These are phyloP conservation scores for Campodea augens DNA, from an alignment of 1,140 invertebrate genomes.

Conservation along the genomic window DNA sequence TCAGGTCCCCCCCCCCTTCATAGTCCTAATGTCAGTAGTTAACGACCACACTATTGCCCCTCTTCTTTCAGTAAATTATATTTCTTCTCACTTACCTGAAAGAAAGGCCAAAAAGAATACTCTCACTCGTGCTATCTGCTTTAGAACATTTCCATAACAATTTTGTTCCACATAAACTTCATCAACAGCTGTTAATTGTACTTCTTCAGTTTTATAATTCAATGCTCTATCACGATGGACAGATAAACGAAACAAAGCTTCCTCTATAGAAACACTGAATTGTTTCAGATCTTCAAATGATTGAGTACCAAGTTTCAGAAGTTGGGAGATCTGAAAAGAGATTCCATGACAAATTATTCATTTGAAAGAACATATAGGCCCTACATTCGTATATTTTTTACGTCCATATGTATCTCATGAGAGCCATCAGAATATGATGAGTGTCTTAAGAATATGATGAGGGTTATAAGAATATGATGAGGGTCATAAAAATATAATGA, in stretches of 20 bases:
- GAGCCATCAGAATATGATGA: too few relatives aligned
- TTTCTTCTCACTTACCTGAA: constrained; percentile 79
- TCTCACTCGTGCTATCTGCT: constrained; percentile 85
- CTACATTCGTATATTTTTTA: too few relatives aligned
- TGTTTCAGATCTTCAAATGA: constrained; percentile 75
- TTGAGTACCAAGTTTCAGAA: constrained; percentile 87
- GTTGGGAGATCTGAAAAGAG: constrained; percentile 84
- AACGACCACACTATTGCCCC: too few relatives aligned
- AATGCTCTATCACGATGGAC: constrained; percentile 74
- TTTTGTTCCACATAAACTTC: constrained; percentile 90
- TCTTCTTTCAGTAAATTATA: too few relatives aligned
- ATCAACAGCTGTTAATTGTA: constrained; percentile 90
- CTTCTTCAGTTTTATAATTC: constrained; percentile 94
- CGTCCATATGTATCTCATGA: too few relatives aligned
- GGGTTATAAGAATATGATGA: too few relatives aligned
- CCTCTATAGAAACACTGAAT: constrained; percentile 76
- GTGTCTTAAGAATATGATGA: too few relatives aligned
- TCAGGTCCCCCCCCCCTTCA: too few relatives aligned
- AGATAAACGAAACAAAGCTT: constrained; percentile 62
- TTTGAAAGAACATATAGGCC: too few relatives aligned
- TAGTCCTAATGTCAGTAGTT: too few relatives aligned
- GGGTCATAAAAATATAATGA: too few relatives aligned
- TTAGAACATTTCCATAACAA: constrained; percentile 58
- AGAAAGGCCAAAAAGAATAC: constrained; percentile 90
- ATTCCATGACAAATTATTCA: too few relatives aligned